Conservation (phyloP, 2,113 vertebrate genomes). For the Hippotragus niger region DNA sequence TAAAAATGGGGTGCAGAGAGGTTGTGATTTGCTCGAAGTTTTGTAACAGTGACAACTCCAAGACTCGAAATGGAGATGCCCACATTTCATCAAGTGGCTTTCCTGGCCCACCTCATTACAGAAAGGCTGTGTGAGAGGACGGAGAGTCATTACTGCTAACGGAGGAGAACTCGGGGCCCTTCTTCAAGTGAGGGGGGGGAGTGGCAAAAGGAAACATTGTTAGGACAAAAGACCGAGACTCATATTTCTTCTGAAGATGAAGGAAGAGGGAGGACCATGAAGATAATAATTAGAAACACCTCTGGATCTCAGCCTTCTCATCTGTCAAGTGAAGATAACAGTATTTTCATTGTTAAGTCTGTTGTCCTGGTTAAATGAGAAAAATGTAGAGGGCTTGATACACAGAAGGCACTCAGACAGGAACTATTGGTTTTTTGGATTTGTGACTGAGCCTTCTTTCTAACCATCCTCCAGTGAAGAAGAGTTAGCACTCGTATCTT, state of each 20-base stretch:
- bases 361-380: not conserved
- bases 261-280: not conserved
- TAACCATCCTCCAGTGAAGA: not conserved
- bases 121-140: not conserved
- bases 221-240: not conserved
- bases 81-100: not conserved
- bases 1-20: not conserved
- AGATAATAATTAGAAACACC: not conserved
- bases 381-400: not conserved
- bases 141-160: not conserved
- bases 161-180: not conserved
- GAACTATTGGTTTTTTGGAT: not conserved
- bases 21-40: not conserved
- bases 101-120: not conserved
- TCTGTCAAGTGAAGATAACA: not conserved
- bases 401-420: not conserved
- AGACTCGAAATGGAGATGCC: not conserved
- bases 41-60: not conserved
- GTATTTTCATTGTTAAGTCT: not conserved
- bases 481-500: not conserved
- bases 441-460: not conserved
- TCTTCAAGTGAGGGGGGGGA: not conserved
- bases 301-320: not conserved
- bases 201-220: not conserved
- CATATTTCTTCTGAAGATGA: not conserved